Evolutionary conservation across 2,797 vertebrate genomes (phyloP).

Genomic region (Pipistrellus pipistrellus): DNA sequence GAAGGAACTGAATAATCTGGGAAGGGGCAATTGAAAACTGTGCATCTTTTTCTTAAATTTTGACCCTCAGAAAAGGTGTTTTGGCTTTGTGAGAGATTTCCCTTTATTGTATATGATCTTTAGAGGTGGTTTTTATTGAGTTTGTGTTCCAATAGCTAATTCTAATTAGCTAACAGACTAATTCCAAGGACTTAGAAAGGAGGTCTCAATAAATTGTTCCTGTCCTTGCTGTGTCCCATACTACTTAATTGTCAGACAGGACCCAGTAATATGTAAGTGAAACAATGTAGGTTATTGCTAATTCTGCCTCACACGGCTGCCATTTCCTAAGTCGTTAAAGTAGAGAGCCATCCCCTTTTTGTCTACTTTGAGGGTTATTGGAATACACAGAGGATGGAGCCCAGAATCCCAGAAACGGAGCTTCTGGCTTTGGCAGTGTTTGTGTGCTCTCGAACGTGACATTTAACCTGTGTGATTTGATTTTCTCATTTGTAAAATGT

Average conservation of each 20-base stretch:
- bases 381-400: neutral
- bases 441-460: neutral
- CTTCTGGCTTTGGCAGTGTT: neutral
- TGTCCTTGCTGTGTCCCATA: neutral
- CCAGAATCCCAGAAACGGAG: neutral
- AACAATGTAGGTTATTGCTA: neutral
- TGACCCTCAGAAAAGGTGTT: neutral
- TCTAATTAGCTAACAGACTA: neutral
- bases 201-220: neutral
- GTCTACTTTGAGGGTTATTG: neutral
- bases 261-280: neutral
- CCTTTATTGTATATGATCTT: neutral
- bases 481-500: slow-evolving; percentile 56
- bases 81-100: slow-evolving; percentile 18
- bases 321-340: neutral
- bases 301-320: neutral
- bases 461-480: neutral
- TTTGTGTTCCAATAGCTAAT: neutral
- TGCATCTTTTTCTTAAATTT: neutral
- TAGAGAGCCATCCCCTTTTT: neutral
- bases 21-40: neutral
- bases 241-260: neutral
- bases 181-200: neutral
- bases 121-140: neutral
- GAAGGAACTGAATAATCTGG: neutral